These are phyloP conservation scores for Drosophila nebulosa DNA, from an alignment of 1,140 invertebrate genomes.

Conservation along the genomic window DNA sequence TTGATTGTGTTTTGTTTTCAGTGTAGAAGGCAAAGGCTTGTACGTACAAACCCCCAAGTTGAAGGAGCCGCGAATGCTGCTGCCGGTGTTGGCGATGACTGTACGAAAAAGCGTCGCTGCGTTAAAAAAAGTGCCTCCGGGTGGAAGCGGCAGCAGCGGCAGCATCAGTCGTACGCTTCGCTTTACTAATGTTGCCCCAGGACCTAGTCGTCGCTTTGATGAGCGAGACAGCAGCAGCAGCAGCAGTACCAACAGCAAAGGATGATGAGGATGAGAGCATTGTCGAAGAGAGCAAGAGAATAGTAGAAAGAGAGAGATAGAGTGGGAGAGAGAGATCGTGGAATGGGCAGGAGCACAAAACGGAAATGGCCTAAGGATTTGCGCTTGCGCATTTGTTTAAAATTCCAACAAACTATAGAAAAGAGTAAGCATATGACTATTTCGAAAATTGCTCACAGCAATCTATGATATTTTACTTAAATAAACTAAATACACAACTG, in stretches of 20 bases:
- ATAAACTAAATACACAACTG: not conserved
- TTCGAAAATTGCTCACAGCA: constrained; percentile 27
- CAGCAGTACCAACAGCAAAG: constrained; percentile 7
- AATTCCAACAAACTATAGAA: constrained; percentile 3
- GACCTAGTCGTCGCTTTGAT: constrained; percentile 73
- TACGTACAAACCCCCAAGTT: constrained; percentile 38
- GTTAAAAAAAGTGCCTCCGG: constrained; percentile 55
- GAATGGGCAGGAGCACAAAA: constrained; percentile 38
- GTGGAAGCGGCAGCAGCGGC: constrained; percentile 23
- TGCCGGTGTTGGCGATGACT: constrained; percentile 30
- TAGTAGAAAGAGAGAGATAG: constrained; percentile 1
- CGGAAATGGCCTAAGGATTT: constrained; percentile 55
- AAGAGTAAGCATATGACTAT: not conserved
- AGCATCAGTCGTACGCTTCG: constrained; percentile 57
- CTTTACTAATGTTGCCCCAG: constrained; percentile 73
- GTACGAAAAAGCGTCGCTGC: constrained; percentile 74
- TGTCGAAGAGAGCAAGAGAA: not conserved
- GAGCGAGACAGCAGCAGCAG: constrained; percentile 46
- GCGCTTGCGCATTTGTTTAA: constrained; percentile 54
- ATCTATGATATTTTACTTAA: constrained; percentile 55
- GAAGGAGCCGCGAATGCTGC: constrained; percentile 68
- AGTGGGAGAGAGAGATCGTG: constrained; percentile 52
- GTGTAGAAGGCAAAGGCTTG: constrained; percentile 53
- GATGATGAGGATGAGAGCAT: constrained; percentile 16
- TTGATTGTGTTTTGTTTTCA: not conserved